Conservation (phyloP, 2,888 invertebrate species). For the Stramonita haemastoma region DNA sequence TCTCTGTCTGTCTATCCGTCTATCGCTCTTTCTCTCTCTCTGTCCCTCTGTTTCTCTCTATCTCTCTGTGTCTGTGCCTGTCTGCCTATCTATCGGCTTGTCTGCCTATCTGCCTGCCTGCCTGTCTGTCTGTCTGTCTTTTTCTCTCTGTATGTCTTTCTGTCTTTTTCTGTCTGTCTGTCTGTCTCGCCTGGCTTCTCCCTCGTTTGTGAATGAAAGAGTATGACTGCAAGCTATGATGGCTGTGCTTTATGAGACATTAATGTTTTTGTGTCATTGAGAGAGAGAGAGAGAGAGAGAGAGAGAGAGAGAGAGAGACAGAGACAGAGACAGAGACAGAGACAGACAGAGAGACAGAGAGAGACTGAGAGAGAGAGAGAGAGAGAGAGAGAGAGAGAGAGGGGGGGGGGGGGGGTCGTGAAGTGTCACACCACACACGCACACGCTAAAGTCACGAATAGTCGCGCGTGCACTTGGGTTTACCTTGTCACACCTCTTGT, state of each 20-base stretch:
- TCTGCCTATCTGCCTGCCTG: not conserved
- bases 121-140: constrained; percentile 12
- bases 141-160: constrained; percentile 12
- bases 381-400: not conserved
- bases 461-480: too few relatives aligned
- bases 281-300: too few relatives aligned
- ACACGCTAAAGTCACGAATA: too few relatives aligned
- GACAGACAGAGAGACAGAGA: too few relatives aligned
- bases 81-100: not conserved
- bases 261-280: too few relatives aligned
- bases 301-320: too few relatives aligned
- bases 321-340: too few relatives aligned
- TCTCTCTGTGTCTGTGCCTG: too few relatives aligned
- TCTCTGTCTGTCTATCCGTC: not conserved
- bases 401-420: not conserved
- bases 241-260: too few relatives aligned
- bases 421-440: not conserved
- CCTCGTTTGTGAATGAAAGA: too few relatives aligned
- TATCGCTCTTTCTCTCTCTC: not conserved
- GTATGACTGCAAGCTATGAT: too few relatives aligned
- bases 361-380: not conserved
- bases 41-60: not conserved
- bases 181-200: not conserved
- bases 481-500: too few relatives aligned
- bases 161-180: not conserved